phyloP scores from a whole-genome alignment of 2,888 invertebrate species.

The Sisyra terminalis region DNA sequence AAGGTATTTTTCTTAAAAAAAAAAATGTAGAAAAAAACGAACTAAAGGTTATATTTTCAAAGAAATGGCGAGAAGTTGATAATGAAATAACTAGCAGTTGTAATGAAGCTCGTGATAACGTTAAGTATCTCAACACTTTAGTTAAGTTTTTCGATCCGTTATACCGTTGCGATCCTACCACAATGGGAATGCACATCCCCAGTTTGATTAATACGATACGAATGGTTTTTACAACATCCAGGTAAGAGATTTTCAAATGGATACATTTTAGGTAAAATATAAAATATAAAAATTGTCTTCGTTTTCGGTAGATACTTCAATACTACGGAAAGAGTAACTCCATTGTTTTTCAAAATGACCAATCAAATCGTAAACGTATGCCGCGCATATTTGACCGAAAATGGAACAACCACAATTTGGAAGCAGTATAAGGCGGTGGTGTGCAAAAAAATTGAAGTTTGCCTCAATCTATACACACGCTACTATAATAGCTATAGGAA shows the following conservation, averaged over 20 bases:
- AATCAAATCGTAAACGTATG: slow-evolving; percentile 78
- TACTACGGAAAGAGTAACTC: slow-evolving; percentile 62
- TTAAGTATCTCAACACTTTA: slow-evolving; percentile 68
- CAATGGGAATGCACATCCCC: slow-evolving; percentile 53
- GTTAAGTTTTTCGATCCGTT: slow-evolving; percentile 74
- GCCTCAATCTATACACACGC: slow-evolving; percentile 35
- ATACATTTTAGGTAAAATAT: slow-evolving; percentile 15
- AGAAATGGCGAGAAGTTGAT: slow-evolving; percentile 68
- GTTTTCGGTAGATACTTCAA: slow-evolving; percentile 40
- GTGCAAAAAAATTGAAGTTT: slow-evolving; percentile 47
- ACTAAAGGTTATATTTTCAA: slow-evolving; percentile 11
- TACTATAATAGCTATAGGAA: slow-evolving; percentile 39
- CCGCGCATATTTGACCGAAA: slow-evolving; percentile 56
- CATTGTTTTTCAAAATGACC: slow-evolving; percentile 68
- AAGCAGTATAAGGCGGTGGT: slow-evolving; percentile 49
- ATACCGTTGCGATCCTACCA: slow-evolving; percentile 56
- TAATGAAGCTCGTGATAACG: slow-evolving; percentile 74
- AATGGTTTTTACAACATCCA: slow-evolving; percentile 69
- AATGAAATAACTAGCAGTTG: slow-evolving; percentile 57
- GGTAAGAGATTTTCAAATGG: no score
- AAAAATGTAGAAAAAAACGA: background rate
- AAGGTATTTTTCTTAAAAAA: no score
- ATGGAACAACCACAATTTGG: slow-evolving; percentile 58
- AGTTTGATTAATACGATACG: slow-evolving; percentile 63
- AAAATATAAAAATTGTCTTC: no score